Evolutionary conservation across 2,113 vertebrate species (phyloP), one percentile per base, ranked within the genome.

Genomic region (Oreochromis aureus): DNA sequence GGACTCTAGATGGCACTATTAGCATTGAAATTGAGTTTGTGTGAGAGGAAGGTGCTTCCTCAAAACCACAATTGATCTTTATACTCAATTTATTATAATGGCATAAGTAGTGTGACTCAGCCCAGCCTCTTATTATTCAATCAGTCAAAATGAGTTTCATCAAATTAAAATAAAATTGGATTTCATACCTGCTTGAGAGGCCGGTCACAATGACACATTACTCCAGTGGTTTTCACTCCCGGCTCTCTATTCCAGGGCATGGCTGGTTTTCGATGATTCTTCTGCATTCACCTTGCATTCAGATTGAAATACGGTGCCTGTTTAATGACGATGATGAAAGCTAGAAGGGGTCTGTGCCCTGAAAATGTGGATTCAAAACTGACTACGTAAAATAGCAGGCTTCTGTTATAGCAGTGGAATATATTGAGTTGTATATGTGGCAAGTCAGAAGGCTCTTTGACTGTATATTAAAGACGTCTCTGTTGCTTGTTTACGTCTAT

Each of bases 1-100:
- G 30, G 61, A 83, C 96, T 94, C 94, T 93, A 95, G 96, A 91
- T 95, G 95, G 88, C 94, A 94, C 71, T 92, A 59, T 91, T 93
- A 54, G 54, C 85, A 69, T 90, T 89, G 44, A 19, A 32, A 53
- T 48, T 30, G 9, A 81, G 71, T 53, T 53, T 24, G 6, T 53
- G 41, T 53, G 34, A 19, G 32, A 63, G 63, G 13, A 61, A 27
- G 79, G 36, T 2, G 4, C 63, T 34, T 54, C 71, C 48, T 80
- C 12, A 32, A 85, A 56, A 81, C n/a, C 83, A 44, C 39, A 69
- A 69, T 55, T 51, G 10, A 84, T 89, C 41, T 76, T 86, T 56
- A 58, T 83, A 73, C 48, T 66, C 79, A 32, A 87, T 93, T 71
- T 81, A 73, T 83, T 85, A 66, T 39, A 81, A 87, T 76, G 34